A percentile compares a stretch with the other conserved stretches of the same genome.
These are phyloP conservation scores for Caenorhabditis sulstoni DNA, from an alignment of 2,888 invertebrate species.

Conservation along the genomic window DNA sequence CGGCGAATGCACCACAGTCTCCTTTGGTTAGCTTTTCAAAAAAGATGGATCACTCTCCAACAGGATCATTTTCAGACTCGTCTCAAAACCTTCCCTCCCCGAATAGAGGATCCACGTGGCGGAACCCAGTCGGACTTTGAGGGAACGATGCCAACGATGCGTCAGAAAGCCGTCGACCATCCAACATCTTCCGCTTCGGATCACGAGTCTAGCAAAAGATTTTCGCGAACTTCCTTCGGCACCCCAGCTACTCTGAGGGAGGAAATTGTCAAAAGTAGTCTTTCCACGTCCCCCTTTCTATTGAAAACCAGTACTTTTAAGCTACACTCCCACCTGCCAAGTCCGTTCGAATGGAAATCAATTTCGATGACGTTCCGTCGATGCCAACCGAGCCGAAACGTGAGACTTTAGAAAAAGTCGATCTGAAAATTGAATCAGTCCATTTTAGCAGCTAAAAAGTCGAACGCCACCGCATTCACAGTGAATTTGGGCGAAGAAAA, in stretches of 20 bases:
- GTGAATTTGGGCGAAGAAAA: conserved; percentile 60
- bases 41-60: neutral
- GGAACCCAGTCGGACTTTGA: conserved; percentile 60
- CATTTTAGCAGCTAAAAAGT: conserved; percentile 42
- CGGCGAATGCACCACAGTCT: conserved; percentile 25
- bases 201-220: conserved; percentile 47
- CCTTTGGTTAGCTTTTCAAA: neutral
- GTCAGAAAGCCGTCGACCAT: conserved; percentile 31
- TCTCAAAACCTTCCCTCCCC: conserved; percentile 31
- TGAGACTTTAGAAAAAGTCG: neutral
- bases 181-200: conserved; percentile 49
- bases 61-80: conserved; percentile 9
- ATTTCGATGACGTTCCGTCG: conserved; percentile 58
- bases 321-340: conserved; percentile 49
- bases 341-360: conserved; percentile 71
- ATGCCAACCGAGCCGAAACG: conserved; percentile 49
- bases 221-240: conserved; percentile 48
- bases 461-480: conserved; percentile 67
- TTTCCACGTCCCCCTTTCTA: neutral
- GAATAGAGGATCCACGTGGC: conserved; percentile 44
- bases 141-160: conserved; percentile 29
- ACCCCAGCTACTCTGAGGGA: conserved; percentile 21
- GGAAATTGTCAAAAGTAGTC: conserved; percentile 25
- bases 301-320: conserved; percentile 17
- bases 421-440: conserved; percentile 20